A percentile compares a stretch with the other conserved stretches of the same genome.
These are phyloP conservation scores for Trypoxylon attenuatum DNA, from an alignment of 2,888 invertebrate species.

Conservation along the genomic window DNA sequence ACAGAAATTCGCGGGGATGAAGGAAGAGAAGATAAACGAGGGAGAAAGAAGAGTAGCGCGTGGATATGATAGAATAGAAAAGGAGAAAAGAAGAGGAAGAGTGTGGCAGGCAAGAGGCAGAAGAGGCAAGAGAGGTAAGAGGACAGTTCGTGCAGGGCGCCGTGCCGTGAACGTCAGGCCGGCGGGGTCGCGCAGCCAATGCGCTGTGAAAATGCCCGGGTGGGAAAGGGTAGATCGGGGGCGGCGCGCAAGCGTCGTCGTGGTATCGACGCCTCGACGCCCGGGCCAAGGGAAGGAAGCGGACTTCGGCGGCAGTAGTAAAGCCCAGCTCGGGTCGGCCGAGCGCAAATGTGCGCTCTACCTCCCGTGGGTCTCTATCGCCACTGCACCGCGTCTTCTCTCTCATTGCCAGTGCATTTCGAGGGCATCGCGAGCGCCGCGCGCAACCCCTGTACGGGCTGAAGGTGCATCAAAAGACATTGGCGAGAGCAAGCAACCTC, in stretches of 20 bases:
- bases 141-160: conserved; percentile 37
- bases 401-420: conserved; percentile 17
- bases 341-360: conserved; percentile 41
- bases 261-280: conserved; percentile 68
- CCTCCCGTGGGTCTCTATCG: conserved; percentile 16
- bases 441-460: neutral
- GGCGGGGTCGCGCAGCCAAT: conserved; percentile 60
- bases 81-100: neutral
- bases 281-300: conserved; percentile 63
- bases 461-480: neutral
- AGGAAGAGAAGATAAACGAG: neutral
- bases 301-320: conserved; percentile 65
- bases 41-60: neutral
- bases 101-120: neutral
- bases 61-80: neutral
- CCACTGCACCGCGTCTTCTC: conserved; percentile 32
- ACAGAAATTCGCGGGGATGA: neutral
- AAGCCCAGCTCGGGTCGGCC: conserved; percentile 69
- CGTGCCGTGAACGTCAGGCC: conserved; percentile 32
- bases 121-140: neutral
- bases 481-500: neutral
- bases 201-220: conserved; percentile 58
- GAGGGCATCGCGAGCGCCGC: conserved; percentile 10
- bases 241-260: conserved; percentile 71
- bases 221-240: conserved; percentile 61